Evolutionary conservation across 2,888 invertebrate species (phyloP), one percentile per base, ranked within the genome.

Genomic region (Coremacera marginata): DNA sequence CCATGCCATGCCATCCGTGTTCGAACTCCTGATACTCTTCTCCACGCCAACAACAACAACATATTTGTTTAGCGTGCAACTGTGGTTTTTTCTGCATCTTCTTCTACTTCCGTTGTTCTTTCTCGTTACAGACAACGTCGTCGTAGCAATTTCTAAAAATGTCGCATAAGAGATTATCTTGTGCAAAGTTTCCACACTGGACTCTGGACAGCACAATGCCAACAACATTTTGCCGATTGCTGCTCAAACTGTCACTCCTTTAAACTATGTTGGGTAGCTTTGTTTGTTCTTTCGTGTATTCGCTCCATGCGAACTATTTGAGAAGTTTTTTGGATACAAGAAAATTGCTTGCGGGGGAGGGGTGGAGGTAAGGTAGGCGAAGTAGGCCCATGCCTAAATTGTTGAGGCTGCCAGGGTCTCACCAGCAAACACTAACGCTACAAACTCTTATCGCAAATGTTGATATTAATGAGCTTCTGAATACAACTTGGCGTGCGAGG

Each of bases 111-210:
- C 70, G 16, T 62, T 55, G 37, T 74, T 49, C 62, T 85, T 86
- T 84, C 84, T 84, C 84, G 84, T 85, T 84, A 85, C 85, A 83
- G 44, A 11, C 44, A 51, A 34, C 34, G n/a, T 51, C 86, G 81
- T 80, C 82, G 82, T 82, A 83, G 85, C 85, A 86, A 85, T 87
- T 86, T 86, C 84, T 86, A 83, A 84, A 87, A 87, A 84, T 86
- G 83, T 85, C 85, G 83, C 84, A 84, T 85, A 84, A 86, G 85
- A 87, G 87, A 87, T 87, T 87, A 87, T 87, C 87, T 87, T 82
- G 85, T 70, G 79, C 83, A 84, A 77, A 84, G 84, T 84, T 85
- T 51, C n/a, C 80, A 79, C 67, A 27, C 44, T 70, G 74, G 68
- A 74, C 57, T 57, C 71, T 34, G 57, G 71, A 71, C 71, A 44